Conservation (phyloP, 1,140 invertebrate species). For the Cephus cinctus region DNA sequence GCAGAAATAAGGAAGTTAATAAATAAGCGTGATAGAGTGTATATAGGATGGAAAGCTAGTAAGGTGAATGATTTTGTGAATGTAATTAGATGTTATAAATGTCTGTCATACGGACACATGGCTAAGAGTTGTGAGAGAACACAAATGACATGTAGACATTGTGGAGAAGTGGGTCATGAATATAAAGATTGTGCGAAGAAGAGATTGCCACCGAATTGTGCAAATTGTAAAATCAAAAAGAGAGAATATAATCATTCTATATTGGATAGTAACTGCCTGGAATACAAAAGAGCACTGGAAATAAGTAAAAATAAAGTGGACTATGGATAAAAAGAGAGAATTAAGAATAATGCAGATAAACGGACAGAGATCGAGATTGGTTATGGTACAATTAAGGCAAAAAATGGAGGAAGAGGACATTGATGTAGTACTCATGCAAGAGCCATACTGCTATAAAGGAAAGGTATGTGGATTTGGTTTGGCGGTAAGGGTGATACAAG, state of each 20-base stretch:
- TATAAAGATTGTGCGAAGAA: background rate
- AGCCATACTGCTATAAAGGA: background rate
- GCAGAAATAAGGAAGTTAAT: constrained; percentile 3
- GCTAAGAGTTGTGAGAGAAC: background rate
- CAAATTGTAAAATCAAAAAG: background rate
- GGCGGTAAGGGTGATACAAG: background rate
- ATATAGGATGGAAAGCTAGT: constrained; percentile 3
- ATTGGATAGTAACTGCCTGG: background rate
- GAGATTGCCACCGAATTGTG: background rate
- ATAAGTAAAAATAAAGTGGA: background rate
- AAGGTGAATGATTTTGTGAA: constrained; percentile 9
- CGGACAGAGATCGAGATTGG: background rate
- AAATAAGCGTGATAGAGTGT: constrained; percentile 1
- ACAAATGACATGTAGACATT: background rate
- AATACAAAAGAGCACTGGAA: background rate
- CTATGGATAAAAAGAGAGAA: background rate
- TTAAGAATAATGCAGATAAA: background rate
- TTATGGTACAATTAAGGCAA: background rate
- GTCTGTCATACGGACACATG: constrained; percentile 15
- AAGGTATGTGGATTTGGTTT: background rate
- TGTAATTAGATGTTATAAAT: constrained; percentile 17
- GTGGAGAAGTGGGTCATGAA: constrained; percentile 3
- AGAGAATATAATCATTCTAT: background rate
- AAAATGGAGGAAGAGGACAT: background rate
- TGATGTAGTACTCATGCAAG: background rate